Base-by-base conservation (phyloP, 2,113 vertebrate species). In the Ascaphus truei region DNA sequence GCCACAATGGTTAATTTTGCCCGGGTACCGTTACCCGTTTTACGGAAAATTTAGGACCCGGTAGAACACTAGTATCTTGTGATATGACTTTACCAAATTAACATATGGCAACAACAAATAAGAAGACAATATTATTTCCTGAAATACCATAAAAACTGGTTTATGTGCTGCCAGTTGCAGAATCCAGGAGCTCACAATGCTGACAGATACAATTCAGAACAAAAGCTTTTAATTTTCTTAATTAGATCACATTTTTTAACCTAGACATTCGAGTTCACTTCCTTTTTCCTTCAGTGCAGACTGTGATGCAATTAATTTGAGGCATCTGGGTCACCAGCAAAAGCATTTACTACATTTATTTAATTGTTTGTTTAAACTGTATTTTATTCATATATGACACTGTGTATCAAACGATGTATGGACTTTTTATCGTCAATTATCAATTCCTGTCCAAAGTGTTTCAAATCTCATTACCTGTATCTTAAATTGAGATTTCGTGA, bases 191-290 rank as follows among this genome's bases (percentile, higher is more conserved):
- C 64, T 57, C 64, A 47, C 52, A 57, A 56, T 68, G 64, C 64
- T 68, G 64, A 68, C 64, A 68, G 52, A 68, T 56, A 39, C 57
- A 58, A 58, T 68, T 58, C 39, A 68, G 64, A 68, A 57, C 64
- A 68, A 58, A 68, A 33, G 64, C 27, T 68, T 68, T 68, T 68
- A 68, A 68, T 68, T 68, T 56, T 68, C 39, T 68, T 68, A 68
- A 68, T 68, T 68, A 68, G 64, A 68, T 68, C 64, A 68, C 64
- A 57, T 68, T 45, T 68, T n/a, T 68, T 68, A 68, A 68, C 64
- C 64, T 68, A 39, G 23, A 36, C 39, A 57, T 43, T 68, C 36
- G 57, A 68, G 64, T 68, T 68, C 64, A 68, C 53, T 68, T 68
- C 64, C 64, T 68, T 57, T 68, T 68, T 45, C 18, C 45, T 25